phyloP scores from a whole-genome alignment of 92 coral and sea anemone genomes.

The Porites lobata region DNA sequence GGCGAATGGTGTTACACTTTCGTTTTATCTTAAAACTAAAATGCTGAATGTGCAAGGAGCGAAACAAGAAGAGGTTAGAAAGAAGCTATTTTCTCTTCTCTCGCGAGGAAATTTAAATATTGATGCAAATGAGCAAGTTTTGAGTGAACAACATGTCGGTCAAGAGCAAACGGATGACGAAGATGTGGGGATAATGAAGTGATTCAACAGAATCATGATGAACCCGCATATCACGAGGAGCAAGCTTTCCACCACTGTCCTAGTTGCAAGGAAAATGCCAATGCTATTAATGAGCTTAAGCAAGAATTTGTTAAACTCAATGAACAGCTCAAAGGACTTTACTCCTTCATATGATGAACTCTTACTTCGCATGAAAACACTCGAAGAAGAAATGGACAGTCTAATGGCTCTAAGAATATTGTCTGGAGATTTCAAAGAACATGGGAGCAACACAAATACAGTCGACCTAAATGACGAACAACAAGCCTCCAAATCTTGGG shows the following conservation, averaged over 20 bases:
- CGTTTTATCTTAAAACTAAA: background rate
- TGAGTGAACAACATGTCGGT: background rate
- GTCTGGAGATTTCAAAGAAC: conserved; percentile 6
- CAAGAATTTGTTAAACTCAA: conserved; percentile 17
- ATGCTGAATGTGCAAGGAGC: conserved; percentile 9
- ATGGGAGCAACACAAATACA: conserved; percentile 3
- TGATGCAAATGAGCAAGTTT: conserved; percentile 13
- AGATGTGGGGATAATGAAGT: conserved; percentile 17
- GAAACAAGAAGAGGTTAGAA: background rate
- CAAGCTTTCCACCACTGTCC: conserved; percentile 6
- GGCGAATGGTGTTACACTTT: conserved; percentile 1
- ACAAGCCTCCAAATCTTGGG: too few species aligned
- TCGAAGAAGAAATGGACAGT: conserved; percentile 3
- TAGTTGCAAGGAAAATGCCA: conserved; percentile 16
- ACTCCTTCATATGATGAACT: conserved; percentile 13
- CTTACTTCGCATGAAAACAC: conserved; percentile 5
- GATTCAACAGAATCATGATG: conserved; percentile 16
- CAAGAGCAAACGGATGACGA: conserved; percentile 5
- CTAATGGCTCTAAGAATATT: conserved; percentile 2
- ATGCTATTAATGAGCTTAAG: conserved; percentile 20
- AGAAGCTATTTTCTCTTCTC: conserved; percentile 22
- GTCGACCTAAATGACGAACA: background rate
- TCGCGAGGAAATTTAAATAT: conserved; percentile 8
- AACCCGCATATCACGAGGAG: background rate
- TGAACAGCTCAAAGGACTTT: background rate